Conservation (phyloP, 1,140 invertebrate genomes). For the Paralvinella palmiformis region DNA sequence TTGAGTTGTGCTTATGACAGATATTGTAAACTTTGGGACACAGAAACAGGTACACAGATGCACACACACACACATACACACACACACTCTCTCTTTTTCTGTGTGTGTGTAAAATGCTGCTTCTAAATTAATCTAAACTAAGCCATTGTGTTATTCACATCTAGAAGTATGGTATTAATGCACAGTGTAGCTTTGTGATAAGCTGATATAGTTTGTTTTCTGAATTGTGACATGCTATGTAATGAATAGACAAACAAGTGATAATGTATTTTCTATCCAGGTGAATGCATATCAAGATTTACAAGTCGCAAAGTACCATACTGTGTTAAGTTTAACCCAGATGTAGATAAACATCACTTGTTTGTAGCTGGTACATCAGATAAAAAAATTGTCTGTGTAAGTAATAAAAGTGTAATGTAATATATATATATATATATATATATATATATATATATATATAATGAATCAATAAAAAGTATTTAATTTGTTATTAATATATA, state of each 20-base stretch:
- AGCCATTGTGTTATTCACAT: too few relatives aligned
- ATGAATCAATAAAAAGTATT: background rate
- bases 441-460: background rate
- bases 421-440: background rate
- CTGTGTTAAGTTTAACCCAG: slow-evolving; percentile 97
- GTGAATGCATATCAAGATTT: slow-evolving; percentile 83
- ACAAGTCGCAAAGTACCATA: slow-evolving; percentile 87
- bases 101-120: too few relatives aligned
- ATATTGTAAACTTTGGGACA: slow-evolving; percentile 98
- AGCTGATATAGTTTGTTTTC: too few relatives aligned
- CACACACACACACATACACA: too few relatives aligned
- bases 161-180: too few relatives aligned
- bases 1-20: slow-evolving; percentile 77
- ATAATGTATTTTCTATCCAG: too few relatives aligned
- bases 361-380: slow-evolving; percentile 98
- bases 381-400: slow-evolving; percentile 97
- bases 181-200: too few relatives aligned
- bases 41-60: slow-evolving; percentile 81
- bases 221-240: too few relatives aligned
- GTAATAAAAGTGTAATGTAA: slow-evolving; percentile 48
- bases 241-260: too few relatives aligned
- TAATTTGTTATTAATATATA: background rate
- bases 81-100: too few relatives aligned
- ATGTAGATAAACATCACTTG: slow-evolving; percentile 91
- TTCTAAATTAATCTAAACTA: too few relatives aligned